These are phyloP conservation scores for Lophotriccus pileatus DNA, from an alignment of 2,797 vertebrate species.

Conservation along the genomic window DNA sequence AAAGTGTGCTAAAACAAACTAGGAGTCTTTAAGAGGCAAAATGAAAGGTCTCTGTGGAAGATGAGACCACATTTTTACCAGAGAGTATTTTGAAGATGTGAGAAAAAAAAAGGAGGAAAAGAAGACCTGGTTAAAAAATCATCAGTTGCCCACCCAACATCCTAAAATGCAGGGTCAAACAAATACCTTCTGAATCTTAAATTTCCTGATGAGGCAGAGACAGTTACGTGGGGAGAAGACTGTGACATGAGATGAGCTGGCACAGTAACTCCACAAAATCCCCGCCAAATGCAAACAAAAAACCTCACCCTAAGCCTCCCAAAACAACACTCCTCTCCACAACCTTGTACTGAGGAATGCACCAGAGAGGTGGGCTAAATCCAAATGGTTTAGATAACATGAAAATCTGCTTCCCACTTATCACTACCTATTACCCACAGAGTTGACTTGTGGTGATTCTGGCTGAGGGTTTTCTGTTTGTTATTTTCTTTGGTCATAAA, in stretches of 20 bases:
- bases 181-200: not conserved
- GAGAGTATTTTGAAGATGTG: not conserved
- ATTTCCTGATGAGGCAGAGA: not conserved
- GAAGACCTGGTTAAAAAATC: not conserved
- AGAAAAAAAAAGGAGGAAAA: not conserved
- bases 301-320: accelerated
- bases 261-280: accelerated
- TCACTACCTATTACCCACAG: not conserved
- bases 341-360: not conserved
- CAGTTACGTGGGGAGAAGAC: not conserved
- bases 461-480: not conserved
- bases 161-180: not conserved
- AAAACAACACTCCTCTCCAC: not conserved
- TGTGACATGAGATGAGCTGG: not conserved
- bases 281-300: not conserved
- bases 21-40: not conserved
- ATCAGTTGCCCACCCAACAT: not conserved
- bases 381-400: not conserved
- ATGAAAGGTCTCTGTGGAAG: not conserved
- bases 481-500: not conserved
- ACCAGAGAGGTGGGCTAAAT: not conserved
- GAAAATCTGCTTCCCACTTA: not conserved
- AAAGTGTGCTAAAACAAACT: not conserved
- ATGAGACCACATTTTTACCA: not conserved
- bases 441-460: not conserved